Evolutionary conservation across 2,113 vertebrate species (phyloP), one percentile per base, ranked within the genome.

Genomic region (Beaufortia kweichowensis): DNA sequence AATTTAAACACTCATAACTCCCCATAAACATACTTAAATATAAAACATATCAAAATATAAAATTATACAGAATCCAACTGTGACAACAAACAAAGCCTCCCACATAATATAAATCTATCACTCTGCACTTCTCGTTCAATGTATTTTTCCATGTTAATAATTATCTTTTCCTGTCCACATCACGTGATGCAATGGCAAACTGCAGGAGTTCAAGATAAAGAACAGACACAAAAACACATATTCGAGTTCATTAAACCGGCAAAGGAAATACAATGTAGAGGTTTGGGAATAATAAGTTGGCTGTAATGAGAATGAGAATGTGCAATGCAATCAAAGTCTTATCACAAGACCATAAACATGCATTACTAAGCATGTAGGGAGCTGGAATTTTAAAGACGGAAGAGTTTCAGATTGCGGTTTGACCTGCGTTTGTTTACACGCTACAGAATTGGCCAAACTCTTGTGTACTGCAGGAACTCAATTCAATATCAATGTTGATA

Each of bases 281-380:
- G n/a, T n/a, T n/a, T n/a, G n/a, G n/a, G n/a, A n/a, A n/a, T 67
- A 8, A 35, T 24, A 19, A 23, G 26, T 67, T 41, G 17, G 64
- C 46, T 50, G 26, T 9, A 50, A 26, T 1, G 24, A 48, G 17
- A 50, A 29, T 67, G 24, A 29, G 19, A 53, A 33, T 21, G 19
- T 31, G 43, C 64, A 68, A 53, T 68, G 19, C 19, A 69, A 69
- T 69, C 66, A 15, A 50, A 67, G 29, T 55, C 48, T 69, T 15
- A 21, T 33, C 28, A 69, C 14, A 55, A 33, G 43, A 55, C 21
- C 28, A 55, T 23, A 64, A 64, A 41, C 62, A 64, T 46, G 43
- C 43, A 46, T 12, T 39, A 6, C 15, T 10, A 10, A 8, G 29
- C 64, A 67, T 3, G 17, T 31, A 4, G 9, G 29, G 1, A 46